Evolutionary conservation across 2,797 vertebrate genomes (phyloP).

Genomic region (Sternotherus odoratus): DNA sequence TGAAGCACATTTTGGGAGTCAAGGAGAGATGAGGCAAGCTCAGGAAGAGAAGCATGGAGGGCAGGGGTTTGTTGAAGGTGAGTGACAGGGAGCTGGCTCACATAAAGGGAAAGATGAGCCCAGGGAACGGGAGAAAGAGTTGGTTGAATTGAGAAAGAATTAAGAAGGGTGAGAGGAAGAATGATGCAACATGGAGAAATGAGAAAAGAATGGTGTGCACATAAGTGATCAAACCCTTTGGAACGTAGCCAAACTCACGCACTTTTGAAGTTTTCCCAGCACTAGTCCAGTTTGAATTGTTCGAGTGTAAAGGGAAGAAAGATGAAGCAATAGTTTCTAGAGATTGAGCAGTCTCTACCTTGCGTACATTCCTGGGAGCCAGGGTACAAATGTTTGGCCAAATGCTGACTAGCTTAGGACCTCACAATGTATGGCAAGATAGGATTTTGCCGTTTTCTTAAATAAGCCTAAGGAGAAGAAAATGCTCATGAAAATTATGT

Average conservation of each 20-base stretch:
- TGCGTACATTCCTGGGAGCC: background rate
- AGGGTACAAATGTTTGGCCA: background rate
- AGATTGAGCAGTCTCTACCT: background rate
- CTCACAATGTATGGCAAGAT: background rate
- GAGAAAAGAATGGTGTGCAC: background rate
- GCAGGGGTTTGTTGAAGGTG: background rate
- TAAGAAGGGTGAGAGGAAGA: background rate
- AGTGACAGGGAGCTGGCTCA: background rate
- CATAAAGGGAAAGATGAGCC: background rate
- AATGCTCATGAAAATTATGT: background rate
- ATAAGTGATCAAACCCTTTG: conserved; percentile 28
- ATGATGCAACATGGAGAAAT: background rate
- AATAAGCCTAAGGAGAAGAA: background rate
- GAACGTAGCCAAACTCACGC: background rate
- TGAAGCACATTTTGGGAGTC: background rate
- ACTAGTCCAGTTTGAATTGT: background rate
- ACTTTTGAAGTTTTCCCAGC: conserved; percentile 12
- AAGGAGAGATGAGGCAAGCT: background rate
- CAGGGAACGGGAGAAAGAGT: background rate
- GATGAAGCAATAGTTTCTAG: background rate
- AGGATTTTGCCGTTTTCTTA: background rate
- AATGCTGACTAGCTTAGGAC: background rate
- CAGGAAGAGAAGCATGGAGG: background rate
- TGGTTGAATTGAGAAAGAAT: background rate
- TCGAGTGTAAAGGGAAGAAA: background rate